Conservation (phyloP, 2,888 invertebrate species). For the Bembecia ichneumoniformis region DNA sequence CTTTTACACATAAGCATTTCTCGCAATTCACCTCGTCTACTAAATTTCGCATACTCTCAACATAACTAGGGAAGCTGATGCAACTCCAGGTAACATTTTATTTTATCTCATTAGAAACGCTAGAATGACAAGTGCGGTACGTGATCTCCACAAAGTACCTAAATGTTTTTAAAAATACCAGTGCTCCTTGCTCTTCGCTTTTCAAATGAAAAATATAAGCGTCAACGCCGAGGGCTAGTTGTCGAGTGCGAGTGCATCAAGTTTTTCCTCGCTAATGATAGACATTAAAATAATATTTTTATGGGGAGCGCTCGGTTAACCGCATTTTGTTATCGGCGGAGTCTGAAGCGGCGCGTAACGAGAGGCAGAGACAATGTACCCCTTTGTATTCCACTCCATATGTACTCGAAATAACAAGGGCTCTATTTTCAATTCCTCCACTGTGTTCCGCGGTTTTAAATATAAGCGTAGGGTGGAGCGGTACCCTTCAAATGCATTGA, state of each 20-base stretch:
- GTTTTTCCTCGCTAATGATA: background rate
- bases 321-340: conserved; percentile 61
- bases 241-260: background rate
- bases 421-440: conserved; percentile 66
- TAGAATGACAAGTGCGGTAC: no score
- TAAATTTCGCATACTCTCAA: no score
- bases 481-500: conserved; percentile 46
- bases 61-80: no score
- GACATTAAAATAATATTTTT: conserved; percentile 23
- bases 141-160: no score
- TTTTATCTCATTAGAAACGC: no score
- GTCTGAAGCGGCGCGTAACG: conserved; percentile 62
- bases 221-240: background rate
- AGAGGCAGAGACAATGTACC: conserved; percentile 57
- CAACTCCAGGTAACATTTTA: no score
- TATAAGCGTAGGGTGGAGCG: conserved; percentile 31
- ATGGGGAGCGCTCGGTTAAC: conserved; percentile 22
- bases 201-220: no score
- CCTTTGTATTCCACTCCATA: conserved; percentile 63
- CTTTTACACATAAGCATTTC: no score
- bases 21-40: no score
- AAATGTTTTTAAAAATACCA: no score
- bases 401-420: conserved; percentile 68
- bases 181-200: no score
- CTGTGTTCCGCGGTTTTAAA: conserved; percentile 41